Percentiles rank a stretch among this genome's conserved stretches.
These are phyloP conservation scores for Heteromyza rotundicornis DNA, from an alignment of 2,888 invertebrate genomes.

Conservation along the genomic window DNA sequence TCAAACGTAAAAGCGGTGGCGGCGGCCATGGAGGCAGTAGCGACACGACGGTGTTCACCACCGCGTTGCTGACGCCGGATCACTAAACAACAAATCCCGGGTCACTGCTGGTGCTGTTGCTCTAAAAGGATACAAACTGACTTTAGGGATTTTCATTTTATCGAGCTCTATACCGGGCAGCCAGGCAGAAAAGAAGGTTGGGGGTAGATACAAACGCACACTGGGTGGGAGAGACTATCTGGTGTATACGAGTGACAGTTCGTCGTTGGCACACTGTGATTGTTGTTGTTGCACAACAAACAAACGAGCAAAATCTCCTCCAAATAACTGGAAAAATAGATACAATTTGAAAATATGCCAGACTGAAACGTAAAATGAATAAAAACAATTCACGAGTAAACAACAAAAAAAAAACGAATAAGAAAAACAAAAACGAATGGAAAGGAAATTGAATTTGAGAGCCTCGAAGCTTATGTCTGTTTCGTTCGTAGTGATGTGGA, in stretches of 20 bases:
- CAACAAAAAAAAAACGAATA: background rate
- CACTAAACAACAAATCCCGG: constrained; percentile 14
- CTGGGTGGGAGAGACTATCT: no score
- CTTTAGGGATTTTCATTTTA: constrained; percentile 13
- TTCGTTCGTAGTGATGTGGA: no score
- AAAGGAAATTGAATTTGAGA: background rate
- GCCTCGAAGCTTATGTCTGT: no score
- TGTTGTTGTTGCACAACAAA: no score
- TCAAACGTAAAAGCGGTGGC: background rate
- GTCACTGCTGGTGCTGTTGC: constrained; percentile 14
- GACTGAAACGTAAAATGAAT: no score
- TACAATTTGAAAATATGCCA: background rate
- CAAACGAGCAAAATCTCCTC: no score
- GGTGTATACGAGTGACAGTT: background rate
- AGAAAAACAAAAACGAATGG: background rate
- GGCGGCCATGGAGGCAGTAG: background rate
- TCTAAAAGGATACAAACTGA: constrained; percentile 16
- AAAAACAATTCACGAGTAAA: background rate
- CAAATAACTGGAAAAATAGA: background rate
- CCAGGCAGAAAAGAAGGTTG: background rate
- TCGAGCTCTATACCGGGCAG: constrained; percentile 11
- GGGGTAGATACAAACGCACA: background rate
- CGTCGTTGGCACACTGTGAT: background rate
- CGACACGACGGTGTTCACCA: background rate
- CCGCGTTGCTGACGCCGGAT: background rate